These are phyloP conservation scores for Euura saliciscinereae DNA, from an alignment of 1,140 invertebrate genomes.

Conservation along the genomic window DNA sequence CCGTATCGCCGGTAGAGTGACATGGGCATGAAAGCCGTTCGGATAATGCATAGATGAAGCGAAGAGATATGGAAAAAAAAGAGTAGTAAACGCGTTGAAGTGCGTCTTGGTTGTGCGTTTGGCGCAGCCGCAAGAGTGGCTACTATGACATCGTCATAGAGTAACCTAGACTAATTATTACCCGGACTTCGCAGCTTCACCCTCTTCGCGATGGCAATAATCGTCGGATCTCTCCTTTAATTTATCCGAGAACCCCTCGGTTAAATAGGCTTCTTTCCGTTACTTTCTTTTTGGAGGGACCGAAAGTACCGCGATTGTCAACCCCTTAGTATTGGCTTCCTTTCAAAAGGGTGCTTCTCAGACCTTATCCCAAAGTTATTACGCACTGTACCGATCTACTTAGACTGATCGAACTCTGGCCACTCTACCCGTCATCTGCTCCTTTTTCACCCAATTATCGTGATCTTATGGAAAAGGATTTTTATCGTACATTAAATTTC, in stretches of 20 bases:
- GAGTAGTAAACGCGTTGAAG: neutral
- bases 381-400: neutral
- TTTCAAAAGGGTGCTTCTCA: constrained; percentile 1
- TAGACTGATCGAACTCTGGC: neutral
- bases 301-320: neutral
- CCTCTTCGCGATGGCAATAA: neutral
- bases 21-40: neutral
- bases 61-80: neutral
- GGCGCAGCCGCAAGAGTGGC: neutral
- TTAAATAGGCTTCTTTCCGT: neutral
- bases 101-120: neutral
- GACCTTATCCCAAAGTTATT: neutral
- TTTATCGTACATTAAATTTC: neutral
- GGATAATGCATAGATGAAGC: neutral
- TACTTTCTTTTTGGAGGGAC: neutral
- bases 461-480: no score
- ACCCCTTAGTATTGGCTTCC: constrained; percentile 2
- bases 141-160: neutral
- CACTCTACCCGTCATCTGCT: neutral
- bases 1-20: neutral
- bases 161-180: neutral
- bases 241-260: neutral
- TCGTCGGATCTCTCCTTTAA: constrained; percentile 1
- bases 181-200: neutral
- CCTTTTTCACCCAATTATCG: no score